Percentiles rank a stretch among this genome's conserved stretches.
These are phyloP conservation scores for Strix aluco DNA, from an alignment of 2,113 vertebrate species.

Conservation along the genomic window DNA sequence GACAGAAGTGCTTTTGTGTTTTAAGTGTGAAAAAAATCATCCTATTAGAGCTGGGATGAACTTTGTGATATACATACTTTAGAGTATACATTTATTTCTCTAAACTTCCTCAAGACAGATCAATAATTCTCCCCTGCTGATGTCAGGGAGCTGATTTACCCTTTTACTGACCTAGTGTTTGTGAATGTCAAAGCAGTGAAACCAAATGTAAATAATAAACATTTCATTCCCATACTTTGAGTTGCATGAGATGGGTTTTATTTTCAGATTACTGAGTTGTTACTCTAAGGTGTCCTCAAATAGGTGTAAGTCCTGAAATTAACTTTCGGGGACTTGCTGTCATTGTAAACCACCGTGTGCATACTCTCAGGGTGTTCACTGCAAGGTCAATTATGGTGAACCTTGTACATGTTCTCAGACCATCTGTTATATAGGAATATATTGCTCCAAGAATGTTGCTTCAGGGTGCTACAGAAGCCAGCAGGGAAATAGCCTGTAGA, in stretches of 20 bases:
- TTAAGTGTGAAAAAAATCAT: conserved; percentile 6
- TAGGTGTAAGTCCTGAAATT: neutral
- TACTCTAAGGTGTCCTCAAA: neutral
- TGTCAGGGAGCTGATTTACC: neutral
- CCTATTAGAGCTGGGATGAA: neutral
- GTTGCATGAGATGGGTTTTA: neutral
- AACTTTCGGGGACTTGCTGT: neutral
- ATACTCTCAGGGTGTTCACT: neutral
- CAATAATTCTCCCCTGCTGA: neutral
- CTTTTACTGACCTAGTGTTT: neutral
- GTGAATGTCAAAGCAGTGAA: neutral
- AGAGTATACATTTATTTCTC: neutral
- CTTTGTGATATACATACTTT: neutral
- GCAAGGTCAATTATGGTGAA: neutral
- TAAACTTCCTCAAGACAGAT: conserved; percentile 16
- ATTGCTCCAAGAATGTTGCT: neutral
- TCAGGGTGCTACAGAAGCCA: neutral
- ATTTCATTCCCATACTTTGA: neutral
- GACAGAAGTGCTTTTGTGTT: neutral
- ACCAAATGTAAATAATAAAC: neutral
- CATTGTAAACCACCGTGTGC: neutral
- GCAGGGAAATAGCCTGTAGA: neutral
- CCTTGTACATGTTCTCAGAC: neutral
- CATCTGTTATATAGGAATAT: neutral
- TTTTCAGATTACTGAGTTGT: neutral